Percentiles rank a stretch among this genome's conserved stretches.
phyloP scores from a whole-genome alignment of 2,888 invertebrate genomes.

The Amaurobius ferox region DNA sequence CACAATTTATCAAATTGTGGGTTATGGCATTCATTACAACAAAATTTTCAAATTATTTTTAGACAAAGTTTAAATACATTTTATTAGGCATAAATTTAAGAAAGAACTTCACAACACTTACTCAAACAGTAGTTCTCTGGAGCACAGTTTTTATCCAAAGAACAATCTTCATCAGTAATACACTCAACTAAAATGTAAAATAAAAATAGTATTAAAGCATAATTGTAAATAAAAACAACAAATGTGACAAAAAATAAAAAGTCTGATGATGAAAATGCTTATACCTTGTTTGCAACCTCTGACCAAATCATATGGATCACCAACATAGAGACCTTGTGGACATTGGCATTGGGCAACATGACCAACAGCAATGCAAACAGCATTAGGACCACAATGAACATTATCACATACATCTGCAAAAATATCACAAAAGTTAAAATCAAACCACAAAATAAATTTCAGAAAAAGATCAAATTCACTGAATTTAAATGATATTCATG shows the following conservation, averaged over 20 bases:
- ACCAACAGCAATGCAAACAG: constrained; percentile 91
- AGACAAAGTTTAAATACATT: too few relatives aligned
- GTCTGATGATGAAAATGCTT: not conserved
- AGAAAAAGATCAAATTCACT: too few relatives aligned
- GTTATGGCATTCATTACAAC: too few relatives aligned
- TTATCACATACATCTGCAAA: constrained; percentile 84
- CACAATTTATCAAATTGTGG: too few relatives aligned
- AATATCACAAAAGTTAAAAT: too few relatives aligned
- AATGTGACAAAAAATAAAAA: not conserved
- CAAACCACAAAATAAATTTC: too few relatives aligned
- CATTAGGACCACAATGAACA: constrained; percentile 88
- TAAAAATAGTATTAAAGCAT: too few relatives aligned
- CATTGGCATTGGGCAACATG: constrained; percentile 93
- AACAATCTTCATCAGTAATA: constrained; percentile 81
- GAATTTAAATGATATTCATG: too few relatives aligned
- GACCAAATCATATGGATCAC: constrained; percentile 89
- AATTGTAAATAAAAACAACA: not conserved
- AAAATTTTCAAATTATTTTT: too few relatives aligned
- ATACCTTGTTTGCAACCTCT: constrained; percentile 75
- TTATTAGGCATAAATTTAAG: not conserved
- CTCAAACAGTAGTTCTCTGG: constrained; percentile 88
- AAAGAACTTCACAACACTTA: constrained; percentile 77
- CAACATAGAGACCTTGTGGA: constrained; percentile 90
- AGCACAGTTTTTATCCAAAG: constrained; percentile 87
- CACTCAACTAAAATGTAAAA: constrained; percentile 74